Base-by-base conservation (phyloP, 1,140 invertebrate species). In the Pseudomyrmex cubaensis region DNA sequence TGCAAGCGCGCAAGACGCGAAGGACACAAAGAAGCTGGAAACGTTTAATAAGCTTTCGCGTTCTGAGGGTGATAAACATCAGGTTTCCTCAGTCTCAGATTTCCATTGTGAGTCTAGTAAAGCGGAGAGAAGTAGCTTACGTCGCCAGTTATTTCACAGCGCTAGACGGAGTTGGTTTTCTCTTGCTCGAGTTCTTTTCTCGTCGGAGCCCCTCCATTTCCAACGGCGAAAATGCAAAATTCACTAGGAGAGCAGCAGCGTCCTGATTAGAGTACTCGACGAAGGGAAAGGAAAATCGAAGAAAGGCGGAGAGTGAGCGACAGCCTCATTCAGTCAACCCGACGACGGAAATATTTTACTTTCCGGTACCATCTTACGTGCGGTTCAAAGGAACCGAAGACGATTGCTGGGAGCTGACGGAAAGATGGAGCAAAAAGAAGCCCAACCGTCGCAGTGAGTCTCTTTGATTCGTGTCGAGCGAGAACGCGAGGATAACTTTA, bases 151-250 rank as follows among this genome's bases (percentile, higher is more conserved):
- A 56, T 87, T 87, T 87, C 83, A 85, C 56, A 20, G 46, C 52
- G 56, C 61, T 22, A 54, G 59, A 12, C 15, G 35, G 70, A 61
- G 75, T 82, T 83, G 63, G 56, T 87, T 87, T 78, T 61, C 70
- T 82, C 72, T 84, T 15, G 59, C 50, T 22, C 20, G 85, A 87
- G 72, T 73, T 61, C 48, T 46, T 87, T 87, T 50, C 86, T 87
- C 86, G 54, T 52, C 25, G 44, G 77, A 66, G 57, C 67, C 13
- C 46, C 25, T 22, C 70, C 57, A 66, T 73, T 87, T 85, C 7
- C 75, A 72, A 44, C 64, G 83, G 74, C 35, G 52, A 78, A 85
- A 87, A 88, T 88, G 67, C 72, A 85, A 88, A 85, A 88, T 88
- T 87, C 86, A 85, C 64, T 56, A 70, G 56, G 17, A 66, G 44